Evolutionary conservation across 2,888 invertebrate genomes (phyloP).

Genomic region (Drepanosiphum platanoidis): DNA sequence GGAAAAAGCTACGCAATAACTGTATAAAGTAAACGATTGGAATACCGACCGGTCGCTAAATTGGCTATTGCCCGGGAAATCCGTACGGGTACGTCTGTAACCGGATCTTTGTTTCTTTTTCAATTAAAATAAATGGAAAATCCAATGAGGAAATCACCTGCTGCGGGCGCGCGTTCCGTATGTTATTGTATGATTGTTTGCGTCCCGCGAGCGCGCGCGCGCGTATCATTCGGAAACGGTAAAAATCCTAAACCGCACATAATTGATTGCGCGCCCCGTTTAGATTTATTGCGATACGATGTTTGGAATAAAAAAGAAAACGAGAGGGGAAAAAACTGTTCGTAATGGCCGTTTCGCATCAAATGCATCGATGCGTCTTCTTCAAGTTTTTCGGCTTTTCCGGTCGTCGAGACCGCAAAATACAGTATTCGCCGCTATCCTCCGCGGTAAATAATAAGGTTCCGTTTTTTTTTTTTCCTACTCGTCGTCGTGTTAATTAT

Average conservation of each 20-base stretch:
- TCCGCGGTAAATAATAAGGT: too few species aligned
- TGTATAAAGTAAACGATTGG: neutral
- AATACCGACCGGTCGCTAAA: constrained; percentile 3
- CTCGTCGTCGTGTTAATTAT: too few species aligned
- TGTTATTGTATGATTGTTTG: neutral
- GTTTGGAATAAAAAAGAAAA: neutral
- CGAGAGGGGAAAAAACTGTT: too few species aligned
- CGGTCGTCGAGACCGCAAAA: too few species aligned
- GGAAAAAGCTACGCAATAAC: too few species aligned
- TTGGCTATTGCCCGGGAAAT: neutral
- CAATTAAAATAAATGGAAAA: constrained; percentile 39
- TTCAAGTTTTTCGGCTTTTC: neutral
- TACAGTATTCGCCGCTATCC: too few species aligned
- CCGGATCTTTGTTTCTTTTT: constrained; percentile 1
- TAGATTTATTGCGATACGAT: neutral
- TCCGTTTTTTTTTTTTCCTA: too few species aligned
- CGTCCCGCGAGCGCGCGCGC: neutral
- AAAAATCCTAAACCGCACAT: neutral
- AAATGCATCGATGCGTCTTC: neutral
- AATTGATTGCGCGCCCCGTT: neutral
- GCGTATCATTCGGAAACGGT: neutral
- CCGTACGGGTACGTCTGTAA: neutral
- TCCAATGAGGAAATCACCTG: constrained; percentile 14
- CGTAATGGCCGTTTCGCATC: too few species aligned
- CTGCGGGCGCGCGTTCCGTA: neutral